phyloP scores from a whole-genome alignment of 2,797 vertebrate species.

The Oreortyx pictus region DNA sequence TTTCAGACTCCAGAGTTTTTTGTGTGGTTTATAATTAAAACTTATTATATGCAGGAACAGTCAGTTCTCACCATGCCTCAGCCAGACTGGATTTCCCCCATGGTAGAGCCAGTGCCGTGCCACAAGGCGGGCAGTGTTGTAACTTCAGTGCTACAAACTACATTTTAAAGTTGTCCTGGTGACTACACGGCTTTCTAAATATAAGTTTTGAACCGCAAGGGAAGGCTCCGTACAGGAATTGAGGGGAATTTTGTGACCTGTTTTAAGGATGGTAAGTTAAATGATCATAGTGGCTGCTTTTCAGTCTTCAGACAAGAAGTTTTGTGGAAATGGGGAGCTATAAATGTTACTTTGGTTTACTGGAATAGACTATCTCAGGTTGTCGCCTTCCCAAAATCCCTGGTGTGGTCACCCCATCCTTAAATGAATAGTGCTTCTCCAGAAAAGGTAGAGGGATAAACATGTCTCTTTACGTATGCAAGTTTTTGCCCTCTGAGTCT shows the following conservation, averaged over 20 bases:
- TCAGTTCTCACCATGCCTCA: not conserved
- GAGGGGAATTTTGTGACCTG: not conserved
- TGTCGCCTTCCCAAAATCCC: not conserved
- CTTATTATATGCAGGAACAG: not conserved
- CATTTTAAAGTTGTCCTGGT: not conserved
- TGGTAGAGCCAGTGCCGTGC: not conserved
- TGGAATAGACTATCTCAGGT: not conserved
- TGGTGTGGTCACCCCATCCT: not conserved
- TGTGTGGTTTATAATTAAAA: slow-evolving; percentile 12
- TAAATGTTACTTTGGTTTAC: not conserved
- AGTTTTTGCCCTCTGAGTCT: not conserved
- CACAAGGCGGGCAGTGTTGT: not conserved
- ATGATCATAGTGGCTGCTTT: not conserved
- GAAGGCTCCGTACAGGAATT: not conserved
- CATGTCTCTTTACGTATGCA: not conserved
- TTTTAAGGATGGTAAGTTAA: not conserved
- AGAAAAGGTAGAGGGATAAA: not conserved
- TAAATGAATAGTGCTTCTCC: not conserved
- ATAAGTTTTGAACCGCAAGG: not conserved
- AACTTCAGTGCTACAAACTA: not conserved
- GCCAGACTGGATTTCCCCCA: not conserved
- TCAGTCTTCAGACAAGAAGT: not conserved
- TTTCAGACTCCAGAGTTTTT: not conserved
- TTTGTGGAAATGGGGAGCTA: not conserved
- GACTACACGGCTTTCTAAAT: slow-evolving; percentile 8